Evolutionary conservation across 2,888 invertebrate genomes (phyloP), one percentile per base, ranked within the genome.

Genomic region (Lepeophtheirus nordmannii): DNA sequence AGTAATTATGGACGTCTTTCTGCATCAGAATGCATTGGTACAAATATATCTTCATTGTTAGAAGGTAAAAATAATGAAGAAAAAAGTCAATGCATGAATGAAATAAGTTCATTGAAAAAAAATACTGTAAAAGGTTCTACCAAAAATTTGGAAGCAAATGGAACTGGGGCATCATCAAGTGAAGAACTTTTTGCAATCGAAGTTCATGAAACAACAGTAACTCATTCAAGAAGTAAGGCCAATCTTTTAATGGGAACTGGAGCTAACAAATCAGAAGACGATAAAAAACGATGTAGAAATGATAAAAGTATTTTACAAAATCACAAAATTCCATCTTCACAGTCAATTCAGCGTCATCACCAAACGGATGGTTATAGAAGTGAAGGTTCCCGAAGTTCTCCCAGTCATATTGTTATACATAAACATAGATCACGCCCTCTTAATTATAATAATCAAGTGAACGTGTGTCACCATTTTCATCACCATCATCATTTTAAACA

Each of bases 281-380:
- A 30, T 30, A 30, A 30, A 7, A 30, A 30, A 5, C 30, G 30
- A 30, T 30, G 30, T 30, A 30, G 30, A 30, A 30, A 30, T 30
- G 30, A 30, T 30, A 2, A 30, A 7, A 30, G 30, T 30, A 30
- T 30, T 5, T 30, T 30, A 30, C 30, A 30, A 30, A 30, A 30
- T 30, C 30, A 30, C 30, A 30, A 30, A 30, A 30, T 30, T 30
- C 30, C 30, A 30, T 30, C 30, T 30, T 30, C 30, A 30, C 30
- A 30, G 30, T 7, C 30, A 30, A 30, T 20, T 57, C 20, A 22
- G 11, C 20, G 23, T n/a, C 57, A 23, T 22, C n/a, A 20, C 14
- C 57, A 20, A 11, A 57, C 23, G 23, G 62, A 62, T 40, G 62
- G 62, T 1, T 62, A 62, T 30, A n/a, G 39, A 10, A 62, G 62